phyloP scores from a whole-genome alignment of 2,797 vertebrate species.

The Catamblyrhynchus diadema region DNA sequence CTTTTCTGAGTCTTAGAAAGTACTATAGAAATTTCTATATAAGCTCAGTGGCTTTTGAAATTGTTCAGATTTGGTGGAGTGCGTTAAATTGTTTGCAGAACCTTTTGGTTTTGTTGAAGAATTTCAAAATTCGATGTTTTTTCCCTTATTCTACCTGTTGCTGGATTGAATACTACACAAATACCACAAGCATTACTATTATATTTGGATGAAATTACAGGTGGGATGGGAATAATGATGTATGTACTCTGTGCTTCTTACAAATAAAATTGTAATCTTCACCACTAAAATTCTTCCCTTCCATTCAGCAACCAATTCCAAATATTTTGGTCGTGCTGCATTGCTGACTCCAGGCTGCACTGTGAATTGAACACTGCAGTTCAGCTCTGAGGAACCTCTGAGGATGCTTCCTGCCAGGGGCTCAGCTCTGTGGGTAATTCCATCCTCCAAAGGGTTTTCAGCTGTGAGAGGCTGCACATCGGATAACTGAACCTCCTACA shows the following conservation, averaged over 20 bases:
- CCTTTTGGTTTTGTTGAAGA: not conserved
- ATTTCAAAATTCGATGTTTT: not conserved
- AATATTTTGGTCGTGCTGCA: not conserved
- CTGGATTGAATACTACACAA: not conserved
- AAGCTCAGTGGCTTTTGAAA: not conserved
- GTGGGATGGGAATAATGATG: not conserved
- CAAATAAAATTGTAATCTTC: not conserved
- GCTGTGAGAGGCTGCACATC: not conserved
- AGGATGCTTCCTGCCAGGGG: not conserved
- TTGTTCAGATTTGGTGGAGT: not conserved
- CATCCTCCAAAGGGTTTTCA: not conserved
- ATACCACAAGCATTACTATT: not conserved
- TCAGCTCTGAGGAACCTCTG: not conserved
- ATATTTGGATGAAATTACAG: not conserved
- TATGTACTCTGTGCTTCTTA: not conserved
- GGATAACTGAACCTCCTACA: not conserved
- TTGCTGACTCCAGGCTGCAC: not conserved
- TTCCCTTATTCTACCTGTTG: not conserved
- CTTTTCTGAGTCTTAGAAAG: not conserved
- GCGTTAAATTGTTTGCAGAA: not conserved
- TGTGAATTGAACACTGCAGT: not conserved
- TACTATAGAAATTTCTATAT: not conserved
- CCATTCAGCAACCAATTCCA: not conserved
- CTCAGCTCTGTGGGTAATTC: not conserved
- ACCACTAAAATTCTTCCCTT: not conserved